phyloP scores from a whole-genome alignment of 2,797 vertebrate genomes.

The Mormyrus hasselquistii region DNA sequence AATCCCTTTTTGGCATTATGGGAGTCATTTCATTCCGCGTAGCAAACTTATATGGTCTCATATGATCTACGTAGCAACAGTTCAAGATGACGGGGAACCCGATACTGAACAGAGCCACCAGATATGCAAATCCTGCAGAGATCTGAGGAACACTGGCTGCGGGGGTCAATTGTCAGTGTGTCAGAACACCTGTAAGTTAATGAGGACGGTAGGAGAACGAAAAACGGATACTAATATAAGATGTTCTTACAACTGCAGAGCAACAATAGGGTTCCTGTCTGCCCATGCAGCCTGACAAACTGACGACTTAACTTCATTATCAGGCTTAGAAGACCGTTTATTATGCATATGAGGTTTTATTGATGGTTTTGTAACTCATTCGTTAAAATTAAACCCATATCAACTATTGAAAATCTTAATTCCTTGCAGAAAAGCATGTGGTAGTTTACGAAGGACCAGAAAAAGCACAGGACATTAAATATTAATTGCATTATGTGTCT shows the following conservation, averaged over 20 bases:
- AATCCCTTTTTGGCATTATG: not conserved
- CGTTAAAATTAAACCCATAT: not conserved
- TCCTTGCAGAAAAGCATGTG: not conserved
- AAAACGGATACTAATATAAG: not conserved
- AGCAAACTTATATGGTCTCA: not conserved
- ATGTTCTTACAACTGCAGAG: slow-evolving; percentile 13
- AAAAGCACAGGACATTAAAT: not conserved
- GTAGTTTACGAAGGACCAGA: not conserved
- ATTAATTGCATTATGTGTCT: not conserved
- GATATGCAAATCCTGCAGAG: not conserved
- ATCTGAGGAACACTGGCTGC: not conserved
- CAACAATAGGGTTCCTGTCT: slow-evolving; percentile 28
- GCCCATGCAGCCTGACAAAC: slow-evolving; percentile 1
- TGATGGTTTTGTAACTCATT: not conserved
- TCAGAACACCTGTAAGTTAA: not conserved
- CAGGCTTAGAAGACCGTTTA: not conserved
- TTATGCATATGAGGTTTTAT: not conserved
- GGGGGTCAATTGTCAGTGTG: not conserved
- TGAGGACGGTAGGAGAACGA: not conserved
- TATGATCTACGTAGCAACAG: not conserved
- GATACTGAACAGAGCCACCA: not conserved
- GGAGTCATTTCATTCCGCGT: not conserved
- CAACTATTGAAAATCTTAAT: not conserved
- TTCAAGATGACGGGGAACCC: not conserved
- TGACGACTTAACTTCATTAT: not conserved